Percentiles rank a stretch among this genome's conserved stretches.
phyloP scores from a whole-genome alignment of 2,888 invertebrate genomes.

The Caenorhabditis virilis region DNA sequence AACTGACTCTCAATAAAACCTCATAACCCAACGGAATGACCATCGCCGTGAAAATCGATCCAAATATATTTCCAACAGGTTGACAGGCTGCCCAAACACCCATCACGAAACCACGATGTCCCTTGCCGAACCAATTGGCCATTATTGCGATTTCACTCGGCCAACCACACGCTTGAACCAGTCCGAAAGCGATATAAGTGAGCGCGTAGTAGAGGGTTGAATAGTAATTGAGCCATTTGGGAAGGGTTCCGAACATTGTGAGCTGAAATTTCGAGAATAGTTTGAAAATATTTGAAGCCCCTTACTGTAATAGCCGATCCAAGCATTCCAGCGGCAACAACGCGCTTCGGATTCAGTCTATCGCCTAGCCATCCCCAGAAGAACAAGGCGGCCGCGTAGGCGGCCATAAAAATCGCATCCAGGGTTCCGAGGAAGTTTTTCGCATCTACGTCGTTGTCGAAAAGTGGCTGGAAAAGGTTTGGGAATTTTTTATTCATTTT shows the following conservation, averaged over 20 bases:
- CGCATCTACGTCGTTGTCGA: conserved; percentile 54
- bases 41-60: conserved; percentile 70
- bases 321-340: conserved; percentile 71
- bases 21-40: conserved; percentile 71
- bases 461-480: conserved; percentile 57
- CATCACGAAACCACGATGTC: conserved; percentile 71
- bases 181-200: conserved; percentile 71
- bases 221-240: conserved; percentile 71
- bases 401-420: conserved; percentile 67
- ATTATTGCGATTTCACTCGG: conserved; percentile 72
- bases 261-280: conserved; percentile 60
- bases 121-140: conserved; percentile 72
- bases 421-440: conserved; percentile 65
- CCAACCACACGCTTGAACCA: conserved; percentile 72
- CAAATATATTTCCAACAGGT: conserved; percentile 72
- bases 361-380: conserved; percentile 72
- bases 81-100: conserved; percentile 73
- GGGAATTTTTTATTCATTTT: too few species aligned
- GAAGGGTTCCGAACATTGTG: conserved; percentile 71
- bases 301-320: conserved; percentile 69
- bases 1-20: conserved; percentile 57
- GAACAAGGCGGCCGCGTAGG: conserved; percentile 69
- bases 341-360: conserved; percentile 70
- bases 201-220: conserved; percentile 69
- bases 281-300: background rate